Evolutionary conservation across 2,113 vertebrate species (phyloP).

Genomic region (Ceyx margarethae): DNA sequence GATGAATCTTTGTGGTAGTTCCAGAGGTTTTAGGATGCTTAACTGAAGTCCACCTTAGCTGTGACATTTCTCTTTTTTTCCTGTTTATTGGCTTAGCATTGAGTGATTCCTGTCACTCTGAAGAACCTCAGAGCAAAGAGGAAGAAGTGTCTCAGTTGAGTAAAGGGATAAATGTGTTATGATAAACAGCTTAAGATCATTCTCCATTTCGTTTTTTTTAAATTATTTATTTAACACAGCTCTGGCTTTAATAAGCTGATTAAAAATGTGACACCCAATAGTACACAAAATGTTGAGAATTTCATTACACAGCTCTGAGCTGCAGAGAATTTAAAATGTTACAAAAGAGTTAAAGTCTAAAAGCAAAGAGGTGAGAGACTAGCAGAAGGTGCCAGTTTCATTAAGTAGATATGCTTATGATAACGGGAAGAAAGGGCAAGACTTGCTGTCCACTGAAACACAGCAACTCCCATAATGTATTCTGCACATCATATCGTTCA

Average conservation of each 20-base stretch:
- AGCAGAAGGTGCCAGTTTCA: conserved; percentile 53
- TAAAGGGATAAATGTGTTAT: background rate
- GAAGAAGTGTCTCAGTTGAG: background rate
- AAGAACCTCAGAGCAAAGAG: background rate
- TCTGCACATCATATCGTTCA: conserved; percentile 59
- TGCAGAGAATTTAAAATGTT: background rate
- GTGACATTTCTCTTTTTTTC: background rate
- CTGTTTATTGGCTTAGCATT: background rate
- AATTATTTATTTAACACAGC: background rate
- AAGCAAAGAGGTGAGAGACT: conserved; percentile 48
- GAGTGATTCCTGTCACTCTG: background rate
- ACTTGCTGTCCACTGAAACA: conserved; percentile 44
- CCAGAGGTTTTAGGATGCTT: background rate
- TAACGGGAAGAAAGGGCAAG: conserved; percentile 43
- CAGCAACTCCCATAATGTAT: conserved; percentile 66
- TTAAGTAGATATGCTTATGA: conserved; percentile 57
- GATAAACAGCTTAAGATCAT: background rate
- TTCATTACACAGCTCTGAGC: background rate
- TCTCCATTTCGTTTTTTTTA: background rate
- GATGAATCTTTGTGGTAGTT: background rate
- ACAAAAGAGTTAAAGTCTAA: conserved; percentile 42
- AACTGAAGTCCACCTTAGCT: background rate
- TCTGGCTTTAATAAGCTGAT: background rate
- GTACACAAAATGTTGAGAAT: background rate
- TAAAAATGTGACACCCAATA: background rate